These are phyloP conservation scores for Thalassophryne amazonica DNA, from an alignment of 2,797 vertebrate genomes.

Conservation along the genomic window DNA sequence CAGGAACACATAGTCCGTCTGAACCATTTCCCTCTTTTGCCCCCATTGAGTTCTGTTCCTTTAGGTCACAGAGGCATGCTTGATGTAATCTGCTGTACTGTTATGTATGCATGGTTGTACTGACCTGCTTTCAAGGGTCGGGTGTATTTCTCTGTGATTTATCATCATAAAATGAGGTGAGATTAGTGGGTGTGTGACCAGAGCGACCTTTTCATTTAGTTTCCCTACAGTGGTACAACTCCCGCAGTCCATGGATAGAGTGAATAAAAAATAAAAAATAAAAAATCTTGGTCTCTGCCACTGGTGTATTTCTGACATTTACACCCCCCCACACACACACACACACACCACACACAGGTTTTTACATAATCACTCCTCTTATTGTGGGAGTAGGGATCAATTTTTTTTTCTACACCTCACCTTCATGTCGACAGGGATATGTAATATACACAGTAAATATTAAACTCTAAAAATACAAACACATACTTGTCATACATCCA, in stretches of 20 bases:
- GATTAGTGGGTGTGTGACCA: constrained; percentile 43
- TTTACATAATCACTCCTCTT: not conserved
- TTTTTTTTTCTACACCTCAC: too few relatives aligned
- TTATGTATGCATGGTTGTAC: too few relatives aligned
- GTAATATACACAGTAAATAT: too few relatives aligned
- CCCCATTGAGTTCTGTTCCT: constrained; percentile 21
- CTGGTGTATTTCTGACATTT: not conserved
- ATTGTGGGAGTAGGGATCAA: not conserved
- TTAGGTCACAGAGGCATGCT: constrained; percentile 5
- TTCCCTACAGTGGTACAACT: constrained; percentile 18
- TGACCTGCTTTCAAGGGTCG: constrained; percentile 3
- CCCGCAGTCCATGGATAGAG: too few relatives aligned
- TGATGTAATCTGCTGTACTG: constrained; percentile 24
- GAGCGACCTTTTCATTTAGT: constrained; percentile 37
- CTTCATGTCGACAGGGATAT: too few relatives aligned
- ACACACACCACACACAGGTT: not conserved
- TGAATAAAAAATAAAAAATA: too few relatives aligned
- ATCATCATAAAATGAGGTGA: constrained; percentile 34
- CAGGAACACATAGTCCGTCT: not conserved
- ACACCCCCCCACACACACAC: not conserved
- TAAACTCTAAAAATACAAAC: too few relatives aligned
- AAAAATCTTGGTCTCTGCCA: too few relatives aligned
- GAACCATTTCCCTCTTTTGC: not conserved
- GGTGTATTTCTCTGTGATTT: constrained; percentile 36
- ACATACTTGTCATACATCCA: too few relatives aligned